Evolutionary conservation across 2,797 vertebrate species (phyloP), one percentile per base, ranked within the genome.

Genomic region (Limnodromus scolopaceus): DNA sequence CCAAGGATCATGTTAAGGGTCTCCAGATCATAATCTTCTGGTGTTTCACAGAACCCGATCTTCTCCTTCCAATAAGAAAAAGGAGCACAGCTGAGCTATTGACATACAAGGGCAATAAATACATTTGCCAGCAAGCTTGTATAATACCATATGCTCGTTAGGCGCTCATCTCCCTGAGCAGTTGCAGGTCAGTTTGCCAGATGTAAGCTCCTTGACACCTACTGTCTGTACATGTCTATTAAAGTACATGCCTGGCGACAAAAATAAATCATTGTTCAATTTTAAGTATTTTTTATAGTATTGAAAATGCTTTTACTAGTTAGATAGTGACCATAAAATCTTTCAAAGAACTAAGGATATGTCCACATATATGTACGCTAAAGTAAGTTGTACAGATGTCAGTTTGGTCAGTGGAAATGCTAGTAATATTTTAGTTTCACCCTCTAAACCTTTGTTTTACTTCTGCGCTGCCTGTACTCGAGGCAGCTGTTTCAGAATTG

Each of bases 11-110:
- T 4, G 5, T 11, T 54, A n/a, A 32, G 25, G n/a, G 17, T 72
- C 4, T 6, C 9, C 5, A 55, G 32, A 38, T 70, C 4, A 1
- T 3, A 28, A 6, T 5, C 53, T 8, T 68, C 83, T 4, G 2
- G 2, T 49, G 7, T 81, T 86, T 38, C 39, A 64, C 17, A 71
- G 17, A 70, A 24, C 46, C 46, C 2, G 12, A 8, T 48, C 22
- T 48, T 48, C 46, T 48, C 46, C 23, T 48, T 48, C n/a, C 16
- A 32, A 14, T 11, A 60, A 43, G 46, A 49, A 71, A 87, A 84
- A 46, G 19, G 11, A 58, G 7, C 20, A 54, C 11, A 61, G 6
- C 4, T 77, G 22, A 79, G 54, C 36, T 75, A 16, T 11, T 66
- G 32, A 77, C 11, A 45, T 17, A 49, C 2, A 39, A n/a, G 2